Evolutionary conservation across 2,888 invertebrate genomes (phyloP), one percentile per base, ranked within the genome.

Genomic region (Tiliacea aurago): DNA sequence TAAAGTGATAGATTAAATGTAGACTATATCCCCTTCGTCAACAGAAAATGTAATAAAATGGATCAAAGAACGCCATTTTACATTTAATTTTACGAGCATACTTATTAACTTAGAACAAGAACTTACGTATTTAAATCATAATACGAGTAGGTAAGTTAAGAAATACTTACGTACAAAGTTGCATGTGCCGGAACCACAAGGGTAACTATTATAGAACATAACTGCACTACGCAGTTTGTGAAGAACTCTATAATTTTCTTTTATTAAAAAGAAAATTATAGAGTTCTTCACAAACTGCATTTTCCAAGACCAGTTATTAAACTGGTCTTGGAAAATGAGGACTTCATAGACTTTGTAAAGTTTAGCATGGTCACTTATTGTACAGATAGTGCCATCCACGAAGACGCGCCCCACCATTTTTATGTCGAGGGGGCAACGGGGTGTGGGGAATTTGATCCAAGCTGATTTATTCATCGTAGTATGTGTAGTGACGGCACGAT

Each of bases 171-270:
- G 10, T 23, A 41, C 41, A 73, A 70, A 78, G 56, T 65, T 71
- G 41, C 75, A 76, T 72, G 68, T 69, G 66, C 13, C 28, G 58
- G 33, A 63, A 49, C 59, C 45, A 56, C 23, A 33, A 45, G 47
- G 41, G 41, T n/a, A 51, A 68, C 64, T 61, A 78, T 73, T 61
- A 68, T 45, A 61, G 33, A 61, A 61, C 28, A 67, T 63, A 64
- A 58, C 47, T 69, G 23, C 20, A 47, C 49, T 62, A 56, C 45
- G 65, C 45, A 66, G 61, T 72, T 62, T 49, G 28, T 45, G 23
- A 58, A 67, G 23, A 37, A 59, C 69, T 75, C n/a, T 67, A 55
- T 79, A 75, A 70, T 79, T 79, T 79, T 65, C 53, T 75, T 75
- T 55, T 41, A n/a, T n/a, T n/a, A n/a, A n/a, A n/a, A n/a, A n/a